phyloP scores from a whole-genome alignment of 2,888 invertebrate genomes.

The Heliothis peltigera region DNA sequence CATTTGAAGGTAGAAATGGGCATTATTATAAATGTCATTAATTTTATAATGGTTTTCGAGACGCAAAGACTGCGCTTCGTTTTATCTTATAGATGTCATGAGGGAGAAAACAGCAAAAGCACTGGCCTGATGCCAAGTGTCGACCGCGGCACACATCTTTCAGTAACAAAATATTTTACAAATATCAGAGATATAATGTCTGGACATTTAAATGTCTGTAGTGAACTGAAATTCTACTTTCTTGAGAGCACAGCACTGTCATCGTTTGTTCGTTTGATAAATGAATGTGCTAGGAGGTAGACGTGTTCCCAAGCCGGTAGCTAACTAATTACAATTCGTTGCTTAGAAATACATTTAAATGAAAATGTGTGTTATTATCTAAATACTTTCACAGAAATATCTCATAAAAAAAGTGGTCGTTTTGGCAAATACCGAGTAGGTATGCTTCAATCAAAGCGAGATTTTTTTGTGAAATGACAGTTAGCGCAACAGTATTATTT shows the following conservation, averaged over 20 bases:
- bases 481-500: conserved; percentile 41
- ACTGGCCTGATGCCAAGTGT: conserved; percentile 86
- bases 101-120: conserved; percentile 83
- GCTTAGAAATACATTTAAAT: background rate
- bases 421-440: conserved; percentile 8
- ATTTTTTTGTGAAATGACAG: conserved; percentile 27
- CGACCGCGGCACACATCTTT: conserved; percentile 83
- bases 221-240: conserved; percentile 46
- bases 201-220: conserved; percentile 56
- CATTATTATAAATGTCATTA: conserved; percentile 42
- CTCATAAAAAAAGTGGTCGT: conserved; percentile 8
- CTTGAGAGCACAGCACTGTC: conserved; percentile 30
- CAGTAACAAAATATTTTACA: conserved; percentile 83
- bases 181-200: conserved; percentile 74
- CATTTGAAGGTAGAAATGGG: conserved; percentile 13
- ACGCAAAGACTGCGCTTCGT: conserved; percentile 72
- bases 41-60: conserved; percentile 63
- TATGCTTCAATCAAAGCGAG: background rate
- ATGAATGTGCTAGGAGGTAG: conserved; percentile 20
- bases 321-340: conserved; percentile 35
- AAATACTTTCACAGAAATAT: conserved; percentile 13
- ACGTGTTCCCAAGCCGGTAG: conserved; percentile 18
- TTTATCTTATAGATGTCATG: conserved; percentile 81
- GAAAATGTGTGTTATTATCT: background rate
- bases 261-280: conserved; percentile 41